phyloP scores from a whole-genome alignment of 1,140 invertebrate genomes.

The Elymnias hypermnestra region DNA sequence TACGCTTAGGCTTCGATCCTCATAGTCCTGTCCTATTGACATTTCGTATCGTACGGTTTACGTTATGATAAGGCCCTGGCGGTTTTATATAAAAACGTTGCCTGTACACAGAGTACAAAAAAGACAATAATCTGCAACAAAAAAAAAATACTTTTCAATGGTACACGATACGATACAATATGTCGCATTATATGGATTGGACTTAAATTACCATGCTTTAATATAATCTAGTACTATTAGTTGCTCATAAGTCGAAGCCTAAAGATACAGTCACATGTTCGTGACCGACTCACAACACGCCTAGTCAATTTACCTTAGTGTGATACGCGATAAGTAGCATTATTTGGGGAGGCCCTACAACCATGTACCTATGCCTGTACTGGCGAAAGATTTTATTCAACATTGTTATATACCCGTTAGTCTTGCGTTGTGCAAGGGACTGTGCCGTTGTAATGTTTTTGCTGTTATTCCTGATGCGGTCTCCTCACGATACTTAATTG shows the following conservation, averaged over 20 bases:
- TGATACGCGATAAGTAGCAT: conserved; percentile 71
- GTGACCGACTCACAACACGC: conserved; percentile 62
- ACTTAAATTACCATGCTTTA: conserved; percentile 8
- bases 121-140: no score
- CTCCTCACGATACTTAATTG: conserved; percentile 69
- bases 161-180: conserved; percentile 1
- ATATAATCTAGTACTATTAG: conserved; percentile 1
- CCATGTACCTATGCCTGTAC: conserved; percentile 13
- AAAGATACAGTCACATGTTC: conserved; percentile 27
- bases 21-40: neutral
- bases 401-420: no score
- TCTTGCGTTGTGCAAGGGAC: conserved; percentile 11
- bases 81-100: neutral
- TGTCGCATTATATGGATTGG: neutral
- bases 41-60: conserved; percentile 1
- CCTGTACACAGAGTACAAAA: no score
- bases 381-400: no score
- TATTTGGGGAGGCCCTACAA: conserved; percentile 40
- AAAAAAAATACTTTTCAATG: no score
- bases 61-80: neutral
- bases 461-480: conserved; percentile 31
- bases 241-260: conserved; percentile 26
- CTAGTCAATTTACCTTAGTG: conserved; percentile 76
- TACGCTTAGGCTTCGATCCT: conserved; percentile 1
- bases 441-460: conserved; percentile 21